These are phyloP conservation scores for Phalacrocorax pelagicus DNA, from an alignment of 2,113 vertebrate genomes.

Conservation along the genomic window DNA sequence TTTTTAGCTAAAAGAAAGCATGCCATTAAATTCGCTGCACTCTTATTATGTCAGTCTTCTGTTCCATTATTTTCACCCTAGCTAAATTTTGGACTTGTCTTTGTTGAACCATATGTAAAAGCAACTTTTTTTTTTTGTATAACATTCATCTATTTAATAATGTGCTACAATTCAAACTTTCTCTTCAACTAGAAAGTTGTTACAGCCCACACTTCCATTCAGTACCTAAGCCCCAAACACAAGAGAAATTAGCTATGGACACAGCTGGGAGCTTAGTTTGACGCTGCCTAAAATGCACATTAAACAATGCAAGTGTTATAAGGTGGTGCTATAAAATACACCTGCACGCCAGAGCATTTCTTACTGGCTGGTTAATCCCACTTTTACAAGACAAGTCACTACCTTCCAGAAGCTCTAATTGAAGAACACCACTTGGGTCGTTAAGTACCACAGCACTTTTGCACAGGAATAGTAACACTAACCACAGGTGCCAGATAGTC, in stretches of 20 bases:
- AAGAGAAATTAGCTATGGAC: background rate
- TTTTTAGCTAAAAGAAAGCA: background rate
- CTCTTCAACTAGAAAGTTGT: background rate
- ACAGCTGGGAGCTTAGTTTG: background rate
- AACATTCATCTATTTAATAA: background rate
- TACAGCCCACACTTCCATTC: background rate
- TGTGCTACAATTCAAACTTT: background rate
- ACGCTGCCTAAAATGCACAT: background rate
- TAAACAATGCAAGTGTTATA: background rate
- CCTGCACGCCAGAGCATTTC: background rate
- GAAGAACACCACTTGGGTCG: background rate
- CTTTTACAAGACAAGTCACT: background rate
- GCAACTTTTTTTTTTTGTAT: background rate
- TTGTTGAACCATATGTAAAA: background rate
- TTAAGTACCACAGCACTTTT: background rate
- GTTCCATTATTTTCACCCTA: background rate
- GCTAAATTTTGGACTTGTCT: background rate
- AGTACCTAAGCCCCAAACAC: background rate
- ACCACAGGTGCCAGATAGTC: background rate
- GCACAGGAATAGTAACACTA: background rate
- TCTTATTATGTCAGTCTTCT: background rate
- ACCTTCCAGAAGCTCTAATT: background rate
- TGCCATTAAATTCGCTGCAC: background rate
- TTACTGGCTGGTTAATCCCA: background rate
- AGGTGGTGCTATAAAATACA: background rate